These are phyloP conservation scores for Escarpia spicata DNA, from an alignment of 2,888 invertebrate species.

Conservation along the genomic window DNA sequence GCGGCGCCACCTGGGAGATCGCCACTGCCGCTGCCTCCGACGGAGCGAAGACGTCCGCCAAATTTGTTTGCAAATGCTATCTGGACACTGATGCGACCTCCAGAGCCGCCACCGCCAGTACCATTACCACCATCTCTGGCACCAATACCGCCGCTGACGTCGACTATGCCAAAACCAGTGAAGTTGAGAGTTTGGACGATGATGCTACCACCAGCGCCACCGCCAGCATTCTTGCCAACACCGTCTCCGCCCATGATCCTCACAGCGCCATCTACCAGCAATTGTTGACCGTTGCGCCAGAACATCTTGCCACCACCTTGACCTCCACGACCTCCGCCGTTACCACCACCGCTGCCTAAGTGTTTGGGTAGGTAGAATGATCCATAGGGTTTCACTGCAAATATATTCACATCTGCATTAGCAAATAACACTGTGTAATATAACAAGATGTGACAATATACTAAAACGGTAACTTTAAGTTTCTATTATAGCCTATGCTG, in stretches of 20 bases:
- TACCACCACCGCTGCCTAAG: conserved; percentile 51
- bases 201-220: conserved; percentile 53
- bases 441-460: not conserved
- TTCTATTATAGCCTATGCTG: no score
- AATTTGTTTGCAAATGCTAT: conserved; percentile 48
- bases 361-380: conserved; percentile 48
- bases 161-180: conserved; percentile 51
- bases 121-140: conserved; percentile 44
- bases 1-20: conserved; percentile 49
- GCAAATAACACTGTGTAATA: not conserved
- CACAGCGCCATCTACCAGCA: conserved; percentile 50
- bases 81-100: conserved; percentile 49
- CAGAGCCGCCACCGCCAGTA: conserved; percentile 47
- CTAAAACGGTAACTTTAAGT: no score
- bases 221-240: conserved; percentile 45
- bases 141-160: conserved; percentile 48
- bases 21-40: conserved; percentile 47
- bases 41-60: conserved; percentile 45
- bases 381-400: conserved; percentile 42
- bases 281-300: conserved; percentile 47
- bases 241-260: conserved; percentile 47
- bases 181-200: conserved; percentile 50
- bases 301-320: conserved; percentile 50
- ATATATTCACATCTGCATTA: not conserved
- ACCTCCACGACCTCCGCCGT: conserved; percentile 48